phyloP scores from a whole-genome alignment of 2,113 vertebrate genomes.

The Bagarius yarrelli region DNA sequence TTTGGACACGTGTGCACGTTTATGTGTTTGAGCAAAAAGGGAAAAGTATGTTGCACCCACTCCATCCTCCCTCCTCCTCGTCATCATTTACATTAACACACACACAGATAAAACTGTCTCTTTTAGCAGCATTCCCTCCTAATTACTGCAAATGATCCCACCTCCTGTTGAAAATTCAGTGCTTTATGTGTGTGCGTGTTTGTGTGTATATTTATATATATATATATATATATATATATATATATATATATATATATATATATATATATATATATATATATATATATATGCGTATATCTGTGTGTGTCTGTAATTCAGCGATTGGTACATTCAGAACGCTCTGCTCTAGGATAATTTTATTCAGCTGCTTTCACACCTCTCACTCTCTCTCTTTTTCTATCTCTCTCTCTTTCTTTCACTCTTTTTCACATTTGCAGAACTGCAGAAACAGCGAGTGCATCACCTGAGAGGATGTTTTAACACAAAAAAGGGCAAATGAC shows the following conservation, averaged over 20 bases:
- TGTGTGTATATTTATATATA: background rate
- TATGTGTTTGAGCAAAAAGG: conserved; percentile 20
- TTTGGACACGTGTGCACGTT: background rate
- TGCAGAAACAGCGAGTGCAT: background rate
- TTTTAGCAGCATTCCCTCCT: conserved; percentile 4
- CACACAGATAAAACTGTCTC: background rate
- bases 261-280: conserved; percentile 1
- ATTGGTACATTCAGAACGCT: conserved; percentile 21
- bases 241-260: background rate
- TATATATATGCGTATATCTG: conserved; percentile 1
- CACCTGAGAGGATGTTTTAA: background rate
- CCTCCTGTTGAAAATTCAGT: conserved; percentile 23
- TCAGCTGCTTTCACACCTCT: conserved; percentile 8
- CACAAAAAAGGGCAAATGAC: conserved; percentile 44
- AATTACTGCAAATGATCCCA: conserved; percentile 42
- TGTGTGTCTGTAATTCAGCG: conserved; percentile 6
- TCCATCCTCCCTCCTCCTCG: conserved; percentile 32
- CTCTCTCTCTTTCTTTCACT: too few relatives aligned
- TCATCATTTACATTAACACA: conserved; percentile 13
- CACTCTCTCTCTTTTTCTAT: background rate
- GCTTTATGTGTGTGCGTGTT: background rate
- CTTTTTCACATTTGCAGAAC: too few relatives aligned
- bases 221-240: background rate
- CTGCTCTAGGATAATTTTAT: conserved; percentile 18
- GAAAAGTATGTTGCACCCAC: conserved; percentile 34